phyloP scores from a whole-genome alignment of 2,113 vertebrate species.

The Pao palembangensis region DNA sequence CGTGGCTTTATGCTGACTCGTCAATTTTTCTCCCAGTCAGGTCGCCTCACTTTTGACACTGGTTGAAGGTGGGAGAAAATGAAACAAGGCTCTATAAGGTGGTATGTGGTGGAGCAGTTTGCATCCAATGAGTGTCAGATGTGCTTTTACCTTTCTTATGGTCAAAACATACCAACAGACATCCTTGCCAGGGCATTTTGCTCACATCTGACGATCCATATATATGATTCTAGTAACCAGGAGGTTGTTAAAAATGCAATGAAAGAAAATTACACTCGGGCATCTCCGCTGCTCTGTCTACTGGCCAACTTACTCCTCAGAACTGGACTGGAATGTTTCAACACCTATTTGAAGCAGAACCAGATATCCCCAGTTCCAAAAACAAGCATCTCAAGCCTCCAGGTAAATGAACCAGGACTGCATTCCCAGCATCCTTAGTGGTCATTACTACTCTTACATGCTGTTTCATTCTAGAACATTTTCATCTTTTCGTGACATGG shows the following conservation, averaged over 20 bases:
- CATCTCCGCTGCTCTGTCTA: neutral
- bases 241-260: conserved; percentile 2
- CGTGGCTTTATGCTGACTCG: conserved; percentile 50
- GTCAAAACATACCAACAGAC: conserved; percentile 26
- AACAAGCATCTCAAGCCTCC: too few relatives aligned
- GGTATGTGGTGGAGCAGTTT: conserved; percentile 34
- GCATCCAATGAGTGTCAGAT: conserved; percentile 7
- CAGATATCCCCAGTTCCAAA: too few relatives aligned
- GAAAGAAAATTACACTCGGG: neutral
- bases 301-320: neutral
- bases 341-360: neutral
- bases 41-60: conserved; percentile 53
- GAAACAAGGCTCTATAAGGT: conserved; percentile 41
- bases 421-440: too few relatives aligned
- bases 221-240: neutral
- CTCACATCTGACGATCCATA: neutral
- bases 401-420: too few relatives aligned
- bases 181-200: neutral
- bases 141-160: conserved; percentile 10
- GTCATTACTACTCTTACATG: too few relatives aligned
- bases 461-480: too few relatives aligned
- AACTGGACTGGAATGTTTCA: neutral
- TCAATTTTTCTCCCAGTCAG: conserved; percentile 58
- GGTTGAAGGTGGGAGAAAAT: conserved; percentile 17
- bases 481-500: too few relatives aligned